Percentiles rank a stretch among this genome's conserved stretches.
phyloP scores from a whole-genome alignment of 2,113 vertebrate genomes.

The Scalopus aquaticus region DNA sequence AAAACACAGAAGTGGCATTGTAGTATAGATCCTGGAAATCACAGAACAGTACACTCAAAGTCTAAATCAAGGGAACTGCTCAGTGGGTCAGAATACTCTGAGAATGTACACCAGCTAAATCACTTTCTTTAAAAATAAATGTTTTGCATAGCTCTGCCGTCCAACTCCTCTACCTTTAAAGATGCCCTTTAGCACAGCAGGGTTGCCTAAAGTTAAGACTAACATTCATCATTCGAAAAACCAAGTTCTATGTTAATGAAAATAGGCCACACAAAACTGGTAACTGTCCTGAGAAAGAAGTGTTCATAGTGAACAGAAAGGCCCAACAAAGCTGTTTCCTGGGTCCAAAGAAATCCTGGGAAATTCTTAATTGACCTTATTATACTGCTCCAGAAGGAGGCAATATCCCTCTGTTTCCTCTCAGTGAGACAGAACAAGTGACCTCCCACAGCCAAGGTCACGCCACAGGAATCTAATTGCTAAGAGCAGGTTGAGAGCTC shows the following conservation, averaged over 20 bases:
- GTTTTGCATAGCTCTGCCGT: constrained; percentile 41
- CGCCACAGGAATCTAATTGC: no score
- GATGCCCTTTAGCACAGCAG: constrained; percentile 72
- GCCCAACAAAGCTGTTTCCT: constrained; percentile 74
- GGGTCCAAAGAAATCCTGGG: constrained; percentile 77
- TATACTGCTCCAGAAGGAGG: constrained; percentile 85
- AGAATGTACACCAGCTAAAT: constrained; percentile 81
- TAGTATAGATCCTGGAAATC: constrained; percentile 85
- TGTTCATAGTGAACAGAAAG: constrained; percentile 85
- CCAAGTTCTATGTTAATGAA: constrained; percentile 77
- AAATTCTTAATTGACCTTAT: constrained; percentile 73
- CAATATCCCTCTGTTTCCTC: constrained; percentile 84
- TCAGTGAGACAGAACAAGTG: constrained; percentile 88
- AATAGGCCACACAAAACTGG: constrained; percentile 79
- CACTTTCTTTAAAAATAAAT: constrained; percentile 73
- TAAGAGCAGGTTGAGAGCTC: no score
- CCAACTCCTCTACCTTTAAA: constrained; percentile 71
- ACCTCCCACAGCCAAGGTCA: constrained; percentile 70
- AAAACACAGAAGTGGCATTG: constrained; percentile 92
- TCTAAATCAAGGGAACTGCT: constrained; percentile 78
- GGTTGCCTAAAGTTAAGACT: constrained; percentile 79
- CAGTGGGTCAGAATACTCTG: constrained; percentile 81
- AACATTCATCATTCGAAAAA: constrained; percentile 75
- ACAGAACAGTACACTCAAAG: constrained; percentile 81
- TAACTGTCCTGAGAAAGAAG: constrained; percentile 84